Base-by-base conservation (phyloP, 2,797 vertebrate species). In the Sorex maritimensis region DNA sequence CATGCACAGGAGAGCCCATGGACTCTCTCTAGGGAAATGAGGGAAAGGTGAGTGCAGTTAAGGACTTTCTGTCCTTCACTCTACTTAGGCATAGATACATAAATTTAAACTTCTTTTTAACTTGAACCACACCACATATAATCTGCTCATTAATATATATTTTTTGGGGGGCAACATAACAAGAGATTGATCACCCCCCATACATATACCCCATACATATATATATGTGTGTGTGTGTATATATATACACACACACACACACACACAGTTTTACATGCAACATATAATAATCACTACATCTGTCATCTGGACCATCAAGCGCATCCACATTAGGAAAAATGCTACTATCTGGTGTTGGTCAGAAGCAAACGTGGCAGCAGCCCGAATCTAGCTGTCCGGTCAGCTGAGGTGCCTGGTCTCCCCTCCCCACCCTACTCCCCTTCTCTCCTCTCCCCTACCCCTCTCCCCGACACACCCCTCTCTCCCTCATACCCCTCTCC, bases 41-140 rank as follows among this genome's bases (percentile, higher is more conserved):
- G 52, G 13, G 14, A 12, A 58, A 89, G 46, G 19, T 28, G 46
- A 86, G 21, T 12, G 38, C 1, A 75, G 0, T 34, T 67, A 81
- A 84, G 58, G 91, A 83, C 30, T 55, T 93, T 19, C 55, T 55
- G 74, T 93, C 69, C 81, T 38, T 14, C n/a, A 80, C 19, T 24
- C 65, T 63, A 69, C 13, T 34, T 34, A 34, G 34, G 5, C 15
- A 58, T 30, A 68, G 28, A 15, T 68, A 68, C n/a, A 28, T 71
- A 71, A 19, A 34, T 71, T 34, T 34, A 34, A 34, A 34, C 34
- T 34, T 17, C 21, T 24, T 24, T 24, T 6, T 19, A 21, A 63
- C 61, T 63, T 63, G 14, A 63, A 63, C 21, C 61, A 71, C 21
- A 34, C n/a, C 19, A 38, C 11, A 71, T 30, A 34, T 71, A 38